These are phyloP conservation scores for Zele albiditarsus DNA, from an alignment of 2,888 invertebrate genomes.

Conservation along the genomic window DNA sequence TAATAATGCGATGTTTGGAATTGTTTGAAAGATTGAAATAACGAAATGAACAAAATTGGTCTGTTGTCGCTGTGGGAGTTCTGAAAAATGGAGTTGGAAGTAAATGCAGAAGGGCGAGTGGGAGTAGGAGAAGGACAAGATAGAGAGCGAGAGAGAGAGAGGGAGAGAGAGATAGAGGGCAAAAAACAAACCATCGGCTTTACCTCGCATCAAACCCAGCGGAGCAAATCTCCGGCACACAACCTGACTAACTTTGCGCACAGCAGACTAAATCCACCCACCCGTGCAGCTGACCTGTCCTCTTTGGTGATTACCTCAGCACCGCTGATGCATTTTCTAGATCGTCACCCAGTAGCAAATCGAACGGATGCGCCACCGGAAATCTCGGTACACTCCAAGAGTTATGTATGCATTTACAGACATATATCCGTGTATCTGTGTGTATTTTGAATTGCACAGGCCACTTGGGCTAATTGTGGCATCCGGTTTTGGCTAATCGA, in stretches of 20 bases:
- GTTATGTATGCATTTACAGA: background rate
- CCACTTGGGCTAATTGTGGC: conserved; percentile 6
- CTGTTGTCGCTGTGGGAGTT: background rate
- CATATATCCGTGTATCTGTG: background rate
- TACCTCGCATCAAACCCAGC: conserved; percentile 57
- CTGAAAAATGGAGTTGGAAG: background rate
- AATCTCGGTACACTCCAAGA: conserved; percentile 6
- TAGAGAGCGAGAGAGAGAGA: background rate
- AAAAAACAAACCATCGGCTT: background rate
- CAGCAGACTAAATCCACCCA: conserved; percentile 57
- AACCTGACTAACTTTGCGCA: conserved; percentile 59
- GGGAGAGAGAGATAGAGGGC: background rate
- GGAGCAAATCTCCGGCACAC: conserved; percentile 65
- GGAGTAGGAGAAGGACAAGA: background rate
- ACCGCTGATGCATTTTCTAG: conserved; percentile 49
- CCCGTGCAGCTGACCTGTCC: conserved; percentile 62
- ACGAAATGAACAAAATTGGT: background rate
- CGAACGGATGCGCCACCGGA: conserved; percentile 36
- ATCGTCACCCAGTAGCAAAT: conserved; percentile 38
- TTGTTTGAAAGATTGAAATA: background rate
- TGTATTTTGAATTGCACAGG: background rate
- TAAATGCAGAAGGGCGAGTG: background rate
- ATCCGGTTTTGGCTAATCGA: conserved; percentile 5
- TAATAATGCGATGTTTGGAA: background rate
- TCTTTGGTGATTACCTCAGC: conserved; percentile 54